Percentiles rank a stretch among this genome's conserved stretches.
Evolutionary conservation across 2,888 invertebrate genomes (phyloP).

Genomic region (Sminthurides aquaticus): DNA sequence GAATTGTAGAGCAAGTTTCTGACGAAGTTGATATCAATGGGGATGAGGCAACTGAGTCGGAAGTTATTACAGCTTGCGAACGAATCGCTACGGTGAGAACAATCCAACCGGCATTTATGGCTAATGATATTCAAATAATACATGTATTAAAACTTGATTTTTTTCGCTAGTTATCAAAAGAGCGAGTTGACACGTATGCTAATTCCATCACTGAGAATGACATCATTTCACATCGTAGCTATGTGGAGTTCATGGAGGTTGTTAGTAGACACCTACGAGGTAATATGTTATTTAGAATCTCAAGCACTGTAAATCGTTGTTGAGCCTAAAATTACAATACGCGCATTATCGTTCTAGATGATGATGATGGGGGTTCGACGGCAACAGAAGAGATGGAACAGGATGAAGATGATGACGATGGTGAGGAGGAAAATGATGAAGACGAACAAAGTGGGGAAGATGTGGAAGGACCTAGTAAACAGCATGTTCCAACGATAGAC

Average conservation of each 20-base stretch:
- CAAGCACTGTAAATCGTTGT: no score
- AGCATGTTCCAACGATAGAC: not conserved
- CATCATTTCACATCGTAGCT: not conserved
- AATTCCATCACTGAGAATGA: not conserved
- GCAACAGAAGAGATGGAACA: no score
- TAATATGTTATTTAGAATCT: no score
- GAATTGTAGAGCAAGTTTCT: not conserved
- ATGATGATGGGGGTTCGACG: no score
- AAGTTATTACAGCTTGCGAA: not conserved
- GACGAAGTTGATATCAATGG: not conserved
- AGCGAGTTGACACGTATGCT: not conserved
- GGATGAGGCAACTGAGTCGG: not conserved
- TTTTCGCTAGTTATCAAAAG: not conserved
- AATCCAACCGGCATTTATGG: no score
- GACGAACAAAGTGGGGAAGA: not conserved
- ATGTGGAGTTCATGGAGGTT: no score
- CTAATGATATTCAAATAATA: no score
- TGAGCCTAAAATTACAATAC: no score
- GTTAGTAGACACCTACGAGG: no score
- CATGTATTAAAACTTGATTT: no score
- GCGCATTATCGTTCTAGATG: no score
- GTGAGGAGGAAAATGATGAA: not conserved
- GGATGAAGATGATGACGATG: not conserved
- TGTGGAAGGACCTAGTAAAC: not conserved
- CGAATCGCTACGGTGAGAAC: not conserved